Evolutionary conservation across 1,140 invertebrate genomes (phyloP).

Genomic region (Aleiodes sp.): DNA sequence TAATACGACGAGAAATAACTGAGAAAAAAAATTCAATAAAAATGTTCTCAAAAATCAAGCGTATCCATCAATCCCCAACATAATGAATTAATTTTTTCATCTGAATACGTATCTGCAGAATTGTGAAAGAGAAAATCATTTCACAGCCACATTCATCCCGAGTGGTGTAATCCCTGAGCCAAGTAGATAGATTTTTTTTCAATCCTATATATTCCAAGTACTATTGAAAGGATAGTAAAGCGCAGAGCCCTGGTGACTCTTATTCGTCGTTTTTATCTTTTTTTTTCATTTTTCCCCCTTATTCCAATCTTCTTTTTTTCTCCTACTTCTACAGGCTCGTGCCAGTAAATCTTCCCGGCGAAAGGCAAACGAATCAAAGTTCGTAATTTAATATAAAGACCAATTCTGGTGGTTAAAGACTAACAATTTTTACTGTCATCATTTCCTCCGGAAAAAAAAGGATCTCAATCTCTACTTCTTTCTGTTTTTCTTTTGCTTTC

Average conservation of each 20-base stretch:
- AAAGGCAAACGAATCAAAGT: slow-evolving; percentile 12
- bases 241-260: neutral
- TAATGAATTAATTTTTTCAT: neutral
- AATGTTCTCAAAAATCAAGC: neutral
- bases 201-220: neutral
- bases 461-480: neutral
- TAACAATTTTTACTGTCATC: slow-evolving; percentile 10
- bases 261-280: neutral
- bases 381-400: slow-evolving; percentile 21
- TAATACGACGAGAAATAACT: no score
- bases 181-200: slow-evolving; percentile 7
- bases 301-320: neutral
- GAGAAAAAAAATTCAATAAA: no score
- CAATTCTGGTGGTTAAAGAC: neutral
- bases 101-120: no score
- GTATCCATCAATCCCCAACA: neutral
- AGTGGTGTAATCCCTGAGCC: neutral
- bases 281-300: no score
- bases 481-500: no score
- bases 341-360: neutral
- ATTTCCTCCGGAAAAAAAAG: neutral
- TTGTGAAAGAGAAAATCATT: neutral
- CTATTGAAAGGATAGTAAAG: slow-evolving; percentile 3
- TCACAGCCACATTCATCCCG: neutral
- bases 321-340: neutral